Conservation (phyloP, 2,888 invertebrate genomes). For the Drosophila algonquin region DNA sequence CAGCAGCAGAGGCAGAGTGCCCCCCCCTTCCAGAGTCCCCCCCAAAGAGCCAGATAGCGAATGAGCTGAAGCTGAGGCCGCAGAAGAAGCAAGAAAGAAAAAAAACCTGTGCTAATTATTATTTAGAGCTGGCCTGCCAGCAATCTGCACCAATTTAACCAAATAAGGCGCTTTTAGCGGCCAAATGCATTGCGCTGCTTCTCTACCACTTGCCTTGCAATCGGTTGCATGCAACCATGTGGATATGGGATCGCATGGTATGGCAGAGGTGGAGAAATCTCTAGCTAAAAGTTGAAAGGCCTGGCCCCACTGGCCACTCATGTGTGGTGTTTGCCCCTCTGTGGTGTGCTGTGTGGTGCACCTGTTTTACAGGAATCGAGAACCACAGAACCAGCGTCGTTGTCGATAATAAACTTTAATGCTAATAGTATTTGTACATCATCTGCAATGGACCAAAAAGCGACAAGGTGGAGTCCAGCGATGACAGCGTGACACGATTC, state of each 20-base stretch:
- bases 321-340: constrained; percentile 10
- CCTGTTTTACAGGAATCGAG: constrained; percentile 81
- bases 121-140: constrained; percentile 69
- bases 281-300: constrained; percentile 66
- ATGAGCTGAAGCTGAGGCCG: constrained; percentile 16
- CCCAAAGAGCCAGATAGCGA: constrained; percentile 35
- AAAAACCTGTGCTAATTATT: constrained; percentile 82
- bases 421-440: constrained; percentile 81
- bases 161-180: constrained; percentile 81
- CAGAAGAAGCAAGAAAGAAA: constrained; percentile 9
- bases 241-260: constrained; percentile 13
- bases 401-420: constrained; percentile 82
- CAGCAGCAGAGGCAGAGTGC: constrained; percentile 54
- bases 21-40: not conserved
- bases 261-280: constrained; percentile 59
- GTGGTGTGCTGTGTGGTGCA: constrained; percentile 51
- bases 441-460: constrained; percentile 74
- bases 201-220: constrained; percentile 1
- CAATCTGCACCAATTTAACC: constrained; percentile 81
- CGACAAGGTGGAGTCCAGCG: constrained; percentile 36
- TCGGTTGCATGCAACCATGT: constrained; percentile 72
- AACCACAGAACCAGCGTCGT: constrained; percentile 74
- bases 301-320: constrained; percentile 32
- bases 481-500: constrained; percentile 31
- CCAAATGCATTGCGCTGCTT: constrained; percentile 62